These are phyloP conservation scores for Rhinophrynus dorsalis DNA, from an alignment of 2,797 vertebrate genomes.

Conservation along the genomic window DNA sequence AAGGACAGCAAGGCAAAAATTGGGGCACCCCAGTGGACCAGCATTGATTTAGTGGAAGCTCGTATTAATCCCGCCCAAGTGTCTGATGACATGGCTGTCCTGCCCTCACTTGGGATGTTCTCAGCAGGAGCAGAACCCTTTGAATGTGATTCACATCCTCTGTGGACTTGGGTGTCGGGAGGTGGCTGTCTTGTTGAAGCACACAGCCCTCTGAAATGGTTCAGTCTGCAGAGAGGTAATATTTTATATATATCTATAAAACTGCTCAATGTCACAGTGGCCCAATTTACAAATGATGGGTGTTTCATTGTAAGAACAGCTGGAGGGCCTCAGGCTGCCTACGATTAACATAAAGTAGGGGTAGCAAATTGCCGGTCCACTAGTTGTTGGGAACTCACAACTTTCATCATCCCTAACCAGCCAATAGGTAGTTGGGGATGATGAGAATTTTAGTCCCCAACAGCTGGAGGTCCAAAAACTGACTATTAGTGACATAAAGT, in stretches of 20 bases:
- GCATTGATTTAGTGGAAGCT: slow-evolving; percentile 88
- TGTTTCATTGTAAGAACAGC: too few species aligned
- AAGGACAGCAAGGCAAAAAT: slow-evolving; percentile 37
- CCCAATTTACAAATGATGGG: too few species aligned
- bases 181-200: slow-evolving; percentile 85
- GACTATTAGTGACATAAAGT: too few species aligned
- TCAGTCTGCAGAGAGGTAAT: slow-evolving; percentile 76
- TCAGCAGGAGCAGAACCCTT: slow-evolving; percentile 76
- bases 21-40: slow-evolving; percentile 84
- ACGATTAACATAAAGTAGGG: too few species aligned
- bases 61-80: slow-evolving; percentile 60
- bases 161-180: slow-evolving; percentile 94
- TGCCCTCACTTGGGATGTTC: slow-evolving; percentile 80
- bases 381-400: too few species aligned
- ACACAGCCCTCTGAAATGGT: slow-evolving; percentile 83
- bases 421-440: too few species aligned
- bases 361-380: too few species aligned
- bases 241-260: not conserved
- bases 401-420: too few species aligned
- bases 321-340: too few species aligned
- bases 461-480: too few species aligned
- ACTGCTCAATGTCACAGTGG: too few species aligned
- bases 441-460: too few species aligned
- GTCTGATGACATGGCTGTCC: slow-evolving; percentile 70
- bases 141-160: slow-evolving; percentile 72